Conservation (phyloP, 1,140 invertebrate species). For the Muscidifurax raptorellus region DNA sequence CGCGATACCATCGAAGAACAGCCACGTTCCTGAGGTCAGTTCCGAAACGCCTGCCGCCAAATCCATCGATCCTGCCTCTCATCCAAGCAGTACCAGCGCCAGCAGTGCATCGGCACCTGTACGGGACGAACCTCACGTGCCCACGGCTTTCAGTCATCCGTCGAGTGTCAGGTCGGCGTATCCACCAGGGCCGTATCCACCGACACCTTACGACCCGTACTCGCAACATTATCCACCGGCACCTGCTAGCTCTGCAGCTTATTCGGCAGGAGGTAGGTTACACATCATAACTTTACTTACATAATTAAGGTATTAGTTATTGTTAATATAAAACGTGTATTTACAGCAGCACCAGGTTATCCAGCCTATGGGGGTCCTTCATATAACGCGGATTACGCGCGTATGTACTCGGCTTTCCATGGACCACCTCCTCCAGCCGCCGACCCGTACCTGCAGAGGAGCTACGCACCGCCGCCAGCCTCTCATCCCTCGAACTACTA, state of each 20-base stretch:
- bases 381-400: constrained; percentile 73
- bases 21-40: neutral
- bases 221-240: constrained; percentile 74
- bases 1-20: constrained; percentile 4
- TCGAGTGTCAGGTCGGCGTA: constrained; percentile 70
- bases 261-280: constrained; percentile 69
- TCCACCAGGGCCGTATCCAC: constrained; percentile 74
- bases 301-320: constrained; percentile 34
- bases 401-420: constrained; percentile 75
- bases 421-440: constrained; percentile 68
- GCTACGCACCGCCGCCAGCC: constrained; percentile 68
- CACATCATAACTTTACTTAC: neutral
- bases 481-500: constrained; percentile 71
- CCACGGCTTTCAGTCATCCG: constrained; percentile 72
- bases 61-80: constrained; percentile 35
- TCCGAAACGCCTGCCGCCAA: constrained; percentile 42
- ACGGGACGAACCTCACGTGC: constrained; percentile 65
- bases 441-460: constrained; percentile 72
- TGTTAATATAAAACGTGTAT: constrained; percentile 31
- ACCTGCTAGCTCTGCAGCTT: constrained; percentile 68
- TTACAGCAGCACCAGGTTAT: constrained; percentile 69
- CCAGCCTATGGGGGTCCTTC: constrained; percentile 68
- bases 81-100: constrained; percentile 13
- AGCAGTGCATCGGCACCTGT: constrained; percentile 38
- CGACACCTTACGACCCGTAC: constrained; percentile 74